Percentiles rank a stretch among this genome's conserved stretches.
phyloP scores from a whole-genome alignment of 1,140 invertebrate genomes.

The Neodiprion virginianus region DNA sequence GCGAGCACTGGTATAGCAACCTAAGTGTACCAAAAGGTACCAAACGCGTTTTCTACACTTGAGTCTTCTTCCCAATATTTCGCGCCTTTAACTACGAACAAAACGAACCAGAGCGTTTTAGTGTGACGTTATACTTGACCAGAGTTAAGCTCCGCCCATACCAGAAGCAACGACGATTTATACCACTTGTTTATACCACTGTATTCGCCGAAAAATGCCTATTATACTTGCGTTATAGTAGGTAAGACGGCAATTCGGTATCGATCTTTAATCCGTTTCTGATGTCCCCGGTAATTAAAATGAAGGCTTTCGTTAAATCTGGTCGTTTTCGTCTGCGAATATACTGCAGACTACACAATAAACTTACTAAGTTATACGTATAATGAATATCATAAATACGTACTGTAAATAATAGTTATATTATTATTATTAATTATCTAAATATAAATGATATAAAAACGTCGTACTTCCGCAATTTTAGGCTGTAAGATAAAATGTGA shows the following conservation, averaged over 20 bases:
- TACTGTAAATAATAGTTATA: conserved; percentile 9
- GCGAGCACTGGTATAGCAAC: too few species aligned
- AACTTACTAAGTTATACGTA: not conserved
- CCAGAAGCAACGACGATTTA: too few species aligned
- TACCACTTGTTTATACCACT: too few species aligned
- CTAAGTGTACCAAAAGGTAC: not conserved
- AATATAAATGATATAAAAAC: not conserved
- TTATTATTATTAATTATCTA: not conserved
- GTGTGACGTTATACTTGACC: conserved; percentile 26
- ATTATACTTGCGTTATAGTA: too few species aligned
- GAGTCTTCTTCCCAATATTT: too few species aligned
- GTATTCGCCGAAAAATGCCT: conserved; percentile 17
- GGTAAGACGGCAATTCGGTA: conserved; percentile 1
- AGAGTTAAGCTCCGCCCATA: not conserved
- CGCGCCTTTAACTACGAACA: too few species aligned
- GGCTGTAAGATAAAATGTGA: conserved; percentile 2
- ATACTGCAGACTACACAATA: too few species aligned
- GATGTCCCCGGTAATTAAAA: not conserved
- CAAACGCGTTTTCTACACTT: too few species aligned
- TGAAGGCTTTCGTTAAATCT: too few species aligned
- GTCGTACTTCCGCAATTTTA: conserved; percentile 5
- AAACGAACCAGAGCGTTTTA: conserved; percentile 14
- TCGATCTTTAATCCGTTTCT: too few species aligned
- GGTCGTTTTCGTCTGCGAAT: too few species aligned
- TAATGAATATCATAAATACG: not conserved